phyloP scores from a whole-genome alignment of 2,888 invertebrate genomes.

The Teleiodes luculella region DNA sequence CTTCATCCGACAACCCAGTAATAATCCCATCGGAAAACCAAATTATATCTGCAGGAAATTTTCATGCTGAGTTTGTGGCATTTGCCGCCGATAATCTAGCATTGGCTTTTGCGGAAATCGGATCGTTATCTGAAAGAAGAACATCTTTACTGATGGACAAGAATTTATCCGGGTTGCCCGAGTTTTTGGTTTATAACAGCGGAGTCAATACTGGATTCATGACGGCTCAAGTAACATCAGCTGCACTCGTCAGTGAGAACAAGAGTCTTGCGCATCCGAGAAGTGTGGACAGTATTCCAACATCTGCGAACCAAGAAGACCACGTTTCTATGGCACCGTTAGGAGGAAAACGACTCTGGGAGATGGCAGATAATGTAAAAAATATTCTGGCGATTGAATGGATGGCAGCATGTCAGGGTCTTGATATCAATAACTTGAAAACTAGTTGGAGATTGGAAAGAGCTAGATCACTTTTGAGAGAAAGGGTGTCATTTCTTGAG shows the following conservation, averaged over 20 bases:
- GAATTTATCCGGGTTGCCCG: background rate
- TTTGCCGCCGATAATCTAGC: constrained; percentile 8
- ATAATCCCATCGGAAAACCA: background rate
- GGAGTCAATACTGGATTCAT: constrained; percentile 12
- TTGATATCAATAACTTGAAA: background rate
- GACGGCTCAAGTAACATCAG: constrained; percentile 8
- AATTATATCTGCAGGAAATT: constrained; percentile 1
- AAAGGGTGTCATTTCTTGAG: background rate
- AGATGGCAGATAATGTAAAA: constrained; percentile 10
- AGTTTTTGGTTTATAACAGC: background rate
- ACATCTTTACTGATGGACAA: constrained; percentile 10
- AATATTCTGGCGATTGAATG: constrained; percentile 9
- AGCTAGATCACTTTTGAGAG: background rate
- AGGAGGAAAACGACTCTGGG: constrained; percentile 10
- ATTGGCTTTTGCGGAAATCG: constrained; percentile 9
- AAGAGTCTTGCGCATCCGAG: constrained; percentile 4
- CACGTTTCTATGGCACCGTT: constrained; percentile 12
- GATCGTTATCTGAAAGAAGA: constrained; percentile 8
- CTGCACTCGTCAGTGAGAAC: constrained; percentile 12
- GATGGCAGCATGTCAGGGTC: constrained; percentile 7
- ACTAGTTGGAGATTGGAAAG: background rate
- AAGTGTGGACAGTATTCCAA: constrained; percentile 13
- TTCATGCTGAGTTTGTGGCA: constrained; percentile 2
- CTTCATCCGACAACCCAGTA: constrained; percentile 6
- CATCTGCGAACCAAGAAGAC: constrained; percentile 13